phyloP scores from a whole-genome alignment of 2,888 invertebrate species.

The Eupsilia transversa region DNA sequence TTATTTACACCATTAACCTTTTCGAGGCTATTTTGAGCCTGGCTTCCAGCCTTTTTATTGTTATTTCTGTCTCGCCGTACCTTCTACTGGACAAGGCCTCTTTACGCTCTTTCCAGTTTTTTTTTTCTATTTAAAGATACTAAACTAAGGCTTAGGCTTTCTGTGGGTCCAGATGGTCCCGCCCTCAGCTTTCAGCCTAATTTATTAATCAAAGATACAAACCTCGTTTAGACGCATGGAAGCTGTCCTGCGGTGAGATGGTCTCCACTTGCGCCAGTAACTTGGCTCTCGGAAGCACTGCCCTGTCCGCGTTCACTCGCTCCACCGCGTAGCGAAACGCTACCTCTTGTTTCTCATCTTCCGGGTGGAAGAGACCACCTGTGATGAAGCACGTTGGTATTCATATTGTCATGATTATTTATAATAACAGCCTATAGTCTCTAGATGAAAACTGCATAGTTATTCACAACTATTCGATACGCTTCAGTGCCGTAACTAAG shows the following conservation, averaged over 20 bases:
- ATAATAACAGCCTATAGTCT: background rate
- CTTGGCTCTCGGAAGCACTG: constrained; percentile 95
- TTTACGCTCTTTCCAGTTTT: constrained; percentile 2
- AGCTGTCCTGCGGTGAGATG: constrained; percentile 97
- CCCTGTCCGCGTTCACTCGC: constrained; percentile 95
- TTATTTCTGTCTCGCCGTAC: background rate
- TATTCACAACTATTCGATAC: background rate
- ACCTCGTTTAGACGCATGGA: constrained; percentile 98
- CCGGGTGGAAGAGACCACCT: constrained; percentile 97
- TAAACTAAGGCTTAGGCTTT: background rate
- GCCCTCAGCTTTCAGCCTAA: background rate
- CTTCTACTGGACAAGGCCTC: background rate
- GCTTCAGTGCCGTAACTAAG: too few relatives aligned
- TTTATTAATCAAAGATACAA: constrained; percentile 68
- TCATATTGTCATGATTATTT: background rate
- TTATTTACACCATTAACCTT: constrained; percentile 33
- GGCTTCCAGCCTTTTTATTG: constrained; percentile 24
- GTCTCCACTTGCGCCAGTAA: constrained; percentile 97
- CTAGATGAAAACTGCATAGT: background rate
- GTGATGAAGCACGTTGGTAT: constrained; percentile 48
- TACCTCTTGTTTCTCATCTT: constrained; percentile 96
- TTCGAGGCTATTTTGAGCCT: constrained; percentile 10
- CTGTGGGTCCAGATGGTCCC: background rate
- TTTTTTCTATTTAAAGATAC: constrained; percentile 18
- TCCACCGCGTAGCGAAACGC: constrained; percentile 98